phyloP scores from a whole-genome alignment of 1,140 invertebrate genomes.

The Pseudomyrmex dendroicus region DNA sequence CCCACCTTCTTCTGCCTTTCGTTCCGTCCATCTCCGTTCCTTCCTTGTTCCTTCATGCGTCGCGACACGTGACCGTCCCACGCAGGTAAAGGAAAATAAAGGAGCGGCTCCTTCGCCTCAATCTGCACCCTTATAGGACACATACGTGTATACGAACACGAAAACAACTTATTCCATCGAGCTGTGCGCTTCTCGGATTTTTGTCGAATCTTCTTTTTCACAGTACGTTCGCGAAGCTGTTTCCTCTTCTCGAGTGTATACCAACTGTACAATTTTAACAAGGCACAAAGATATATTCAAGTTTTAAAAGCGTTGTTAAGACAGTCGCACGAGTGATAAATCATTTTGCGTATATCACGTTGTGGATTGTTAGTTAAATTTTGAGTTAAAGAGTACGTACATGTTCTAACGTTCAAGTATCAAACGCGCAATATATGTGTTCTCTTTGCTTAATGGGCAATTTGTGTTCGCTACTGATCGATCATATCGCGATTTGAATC shows the following conservation, averaged over 20 bases:
- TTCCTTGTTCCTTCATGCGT: constrained; percentile 16
- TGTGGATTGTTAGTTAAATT: neutral
- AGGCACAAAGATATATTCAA: neutral
- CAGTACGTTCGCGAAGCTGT: constrained; percentile 9
- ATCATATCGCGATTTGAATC: constrained; percentile 9
- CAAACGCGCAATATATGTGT: neutral
- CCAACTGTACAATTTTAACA: neutral
- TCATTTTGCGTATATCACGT: neutral
- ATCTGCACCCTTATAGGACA: constrained; percentile 57
- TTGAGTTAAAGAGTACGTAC: neutral
- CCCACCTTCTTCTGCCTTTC: constrained; percentile 6
- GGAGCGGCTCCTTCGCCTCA: constrained; percentile 55
- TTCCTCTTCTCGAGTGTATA: neutral
- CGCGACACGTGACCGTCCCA: constrained; percentile 57
- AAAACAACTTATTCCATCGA: constrained; percentile 39
- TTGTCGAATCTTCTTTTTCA: constrained; percentile 24
- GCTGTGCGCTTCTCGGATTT: constrained; percentile 31
- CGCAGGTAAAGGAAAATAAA: constrained; percentile 69
- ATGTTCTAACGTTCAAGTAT: neutral
- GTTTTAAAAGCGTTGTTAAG: too few relatives aligned
- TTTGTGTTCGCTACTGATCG: neutral
- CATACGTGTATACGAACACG: constrained; percentile 46
- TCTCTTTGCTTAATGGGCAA: neutral
- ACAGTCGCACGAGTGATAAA: constrained; percentile 3
- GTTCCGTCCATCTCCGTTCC: neutral